Evolutionary conservation across 2,797 vertebrate species (phyloP).

Genomic region (Rhyacichthys aspro): DNA sequence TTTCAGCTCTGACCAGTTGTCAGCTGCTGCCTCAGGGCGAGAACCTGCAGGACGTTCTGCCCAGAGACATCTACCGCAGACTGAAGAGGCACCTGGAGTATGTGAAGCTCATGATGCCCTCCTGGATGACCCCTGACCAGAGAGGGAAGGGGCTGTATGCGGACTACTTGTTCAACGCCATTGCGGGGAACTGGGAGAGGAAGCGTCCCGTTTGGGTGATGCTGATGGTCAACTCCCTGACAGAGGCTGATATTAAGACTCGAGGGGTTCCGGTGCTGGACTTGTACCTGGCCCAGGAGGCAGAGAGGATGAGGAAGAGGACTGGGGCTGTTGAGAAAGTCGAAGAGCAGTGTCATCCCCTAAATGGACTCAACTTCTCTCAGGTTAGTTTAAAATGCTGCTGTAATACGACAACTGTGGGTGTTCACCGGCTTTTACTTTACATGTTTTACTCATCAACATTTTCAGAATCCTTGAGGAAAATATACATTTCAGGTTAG

Average conservation of each 20-base stretch:
- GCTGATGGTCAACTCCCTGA: constrained; percentile 92
- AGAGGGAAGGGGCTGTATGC: constrained; percentile 88
- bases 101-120: constrained; percentile 90
- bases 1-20: constrained; percentile 87
- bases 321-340: constrained; percentile 90
- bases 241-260: constrained; percentile 87
- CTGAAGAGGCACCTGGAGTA: constrained; percentile 89
- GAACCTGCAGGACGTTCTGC: constrained; percentile 88
- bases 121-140: constrained; percentile 91
- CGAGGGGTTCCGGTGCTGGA: constrained; percentile 87
- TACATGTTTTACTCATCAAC: too few species aligned
- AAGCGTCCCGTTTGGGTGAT: constrained; percentile 92
- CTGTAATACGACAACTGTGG: not conserved
- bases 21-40: constrained; percentile 88
- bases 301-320: constrained; percentile 87
- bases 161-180: constrained; percentile 91
- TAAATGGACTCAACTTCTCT: constrained; percentile 91
- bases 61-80: constrained; percentile 84
- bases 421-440: too few species aligned
- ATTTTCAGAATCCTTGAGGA: too few species aligned
- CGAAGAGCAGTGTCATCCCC: constrained; percentile 91
- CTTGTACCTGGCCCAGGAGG: constrained; percentile 91
- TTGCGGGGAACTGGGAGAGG: constrained; percentile 90
- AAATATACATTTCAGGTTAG: too few species aligned
- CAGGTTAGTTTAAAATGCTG: constrained; percentile 81